Conservation (phyloP, 2,888 invertebrate species). For the Shargacucullia verbasci region DNA sequence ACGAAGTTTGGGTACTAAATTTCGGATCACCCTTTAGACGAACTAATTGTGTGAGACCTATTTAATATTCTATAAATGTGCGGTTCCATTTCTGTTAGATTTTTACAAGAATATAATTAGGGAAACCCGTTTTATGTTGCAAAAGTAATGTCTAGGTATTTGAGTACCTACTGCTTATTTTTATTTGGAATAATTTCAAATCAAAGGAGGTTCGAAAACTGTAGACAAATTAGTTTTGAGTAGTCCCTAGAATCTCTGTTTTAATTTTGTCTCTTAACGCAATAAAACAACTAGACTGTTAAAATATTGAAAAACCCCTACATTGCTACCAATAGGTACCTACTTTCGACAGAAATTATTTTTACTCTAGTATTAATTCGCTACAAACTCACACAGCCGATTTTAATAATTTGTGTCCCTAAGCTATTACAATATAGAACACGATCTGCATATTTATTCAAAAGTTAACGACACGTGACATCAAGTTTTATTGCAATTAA, state of each 20-base stretch:
- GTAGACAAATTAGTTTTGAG: too few relatives aligned
- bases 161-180: too few relatives aligned
- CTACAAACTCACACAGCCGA: slow-evolving; percentile 4
- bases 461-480: slow-evolving; percentile 68
- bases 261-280: too few relatives aligned
- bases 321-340: not conserved
- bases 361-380: slow-evolving; percentile 8
- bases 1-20: slow-evolving; percentile 64
- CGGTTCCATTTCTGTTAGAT: slow-evolving; percentile 64
- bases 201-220: too few relatives aligned
- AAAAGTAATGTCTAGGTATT: not conserved
- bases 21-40: slow-evolving; percentile 50
- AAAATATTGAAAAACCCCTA: slow-evolving; percentile 12
- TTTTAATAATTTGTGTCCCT: slow-evolving; percentile 36
- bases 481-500: slow-evolving; percentile 63
- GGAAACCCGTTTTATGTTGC: slow-evolving; percentile 4
- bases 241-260: too few relatives aligned
- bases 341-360: slow-evolving; percentile 11
- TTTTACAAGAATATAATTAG: slow-evolving; percentile 15
- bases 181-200: too few relatives aligned
- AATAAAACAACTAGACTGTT: too few relatives aligned
- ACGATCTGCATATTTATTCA: slow-evolving; percentile 47
- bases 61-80: slow-evolving; percentile 77
- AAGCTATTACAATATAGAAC: slow-evolving; percentile 34
- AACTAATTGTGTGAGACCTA: slow-evolving; percentile 78